Base-by-base conservation (phyloP, 2,797 vertebrate species). In the Lepilemur septentrionalis region DNA sequence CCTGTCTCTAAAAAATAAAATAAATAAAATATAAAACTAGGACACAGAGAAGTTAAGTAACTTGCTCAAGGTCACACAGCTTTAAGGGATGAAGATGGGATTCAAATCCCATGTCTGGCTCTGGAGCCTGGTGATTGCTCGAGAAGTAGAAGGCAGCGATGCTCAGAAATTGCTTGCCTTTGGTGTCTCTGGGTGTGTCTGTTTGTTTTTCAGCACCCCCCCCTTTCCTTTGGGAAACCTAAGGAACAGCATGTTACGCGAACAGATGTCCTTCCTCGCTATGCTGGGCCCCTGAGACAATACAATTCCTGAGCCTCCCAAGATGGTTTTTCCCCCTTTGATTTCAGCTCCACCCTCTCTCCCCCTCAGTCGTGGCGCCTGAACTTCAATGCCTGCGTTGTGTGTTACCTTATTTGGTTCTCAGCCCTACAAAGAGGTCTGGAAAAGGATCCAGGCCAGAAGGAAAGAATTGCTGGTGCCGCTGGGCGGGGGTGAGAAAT, bases 391-490 rank as follows among this genome's bases (percentile, higher is more conserved):
- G 91, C 75, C 55, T 57, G 73, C 75, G 32, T 61, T 73, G 0
- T n/a, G n/a, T 35, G 4, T 94, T 75, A 18, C 96, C 92, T 95
- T 96, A 94, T 96, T 97, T 96, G 94, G 96, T 89, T 83, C 43
- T 91, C 73, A 92, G 67, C 55, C 48, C 32, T 73, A 84, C 89
- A 46, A 18, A 69, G 91, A 83, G 13, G 22, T 91, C 93, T 89
- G 61, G 94, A 83, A 93, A 90, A 86, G 76, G 55, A 92, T 72
- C 61, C 43, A 38, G 61, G 43, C 38, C 65, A 46, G 46, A 88
- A 57, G 69, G 38, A 94, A 89, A 84, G 86, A 32, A 69, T 61
- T 78, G 86, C 12, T 81, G 32, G 11, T 80, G 48, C 59, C 38
- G 46, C 43, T n/a, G 20, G 4, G 50, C 4, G 46, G 23, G 35